phyloP scores from a whole-genome alignment of 2,888 invertebrate genomes.

The Drosophila testacea region DNA sequence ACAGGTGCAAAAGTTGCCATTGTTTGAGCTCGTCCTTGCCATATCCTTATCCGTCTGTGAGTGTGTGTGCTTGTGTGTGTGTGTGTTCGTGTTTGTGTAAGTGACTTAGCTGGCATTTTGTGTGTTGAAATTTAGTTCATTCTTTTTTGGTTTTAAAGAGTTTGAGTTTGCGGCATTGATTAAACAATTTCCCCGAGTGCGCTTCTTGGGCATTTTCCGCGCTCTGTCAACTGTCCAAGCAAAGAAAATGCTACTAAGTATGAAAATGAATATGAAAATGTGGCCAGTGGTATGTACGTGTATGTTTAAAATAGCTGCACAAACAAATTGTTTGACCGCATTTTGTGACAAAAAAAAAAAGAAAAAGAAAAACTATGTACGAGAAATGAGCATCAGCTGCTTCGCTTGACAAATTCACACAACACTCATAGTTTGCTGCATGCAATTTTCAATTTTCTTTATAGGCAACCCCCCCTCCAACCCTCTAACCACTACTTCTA shows the following conservation, averaged over 20 bases:
- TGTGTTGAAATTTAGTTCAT: slow-evolving; percentile 32
- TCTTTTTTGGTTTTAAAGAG: slow-evolving; percentile 48
- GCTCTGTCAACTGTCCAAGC: not conserved
- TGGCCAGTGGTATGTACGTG: slow-evolving; percentile 21
- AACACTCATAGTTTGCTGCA: slow-evolving; percentile 28
- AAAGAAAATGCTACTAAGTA: not conserved
- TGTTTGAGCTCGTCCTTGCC: slow-evolving; percentile 57
- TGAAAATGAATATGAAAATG: slow-evolving; percentile 22
- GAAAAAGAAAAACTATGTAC: slow-evolving; percentile 56
- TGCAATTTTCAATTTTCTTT: slow-evolving; percentile 46
- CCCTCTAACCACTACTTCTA: too few relatives aligned
- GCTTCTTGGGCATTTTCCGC: slow-evolving; percentile 10
- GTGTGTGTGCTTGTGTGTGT: slow-evolving; percentile 13
- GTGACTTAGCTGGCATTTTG: slow-evolving; percentile 36
- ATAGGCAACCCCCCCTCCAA: slow-evolving; percentile 3
- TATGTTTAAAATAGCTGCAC: slow-evolving; percentile 65
- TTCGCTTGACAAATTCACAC: slow-evolving; percentile 67
- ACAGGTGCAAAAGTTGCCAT: slow-evolving; percentile 51
- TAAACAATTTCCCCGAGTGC: slow-evolving; percentile 61
- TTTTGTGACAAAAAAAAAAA: slow-evolving; percentile 61
- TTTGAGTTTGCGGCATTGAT: slow-evolving; percentile 68
- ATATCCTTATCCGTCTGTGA: slow-evolving; percentile 21
- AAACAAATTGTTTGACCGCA: slow-evolving; percentile 79
- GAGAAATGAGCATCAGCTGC: slow-evolving; percentile 74
- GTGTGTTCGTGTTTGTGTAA: slow-evolving; percentile 28